A percentile compares a stretch with the other conserved stretches of the same genome.
Conservation (phyloP, 2,888 invertebrate genomes). For the Coecobrya sp. region DNA sequence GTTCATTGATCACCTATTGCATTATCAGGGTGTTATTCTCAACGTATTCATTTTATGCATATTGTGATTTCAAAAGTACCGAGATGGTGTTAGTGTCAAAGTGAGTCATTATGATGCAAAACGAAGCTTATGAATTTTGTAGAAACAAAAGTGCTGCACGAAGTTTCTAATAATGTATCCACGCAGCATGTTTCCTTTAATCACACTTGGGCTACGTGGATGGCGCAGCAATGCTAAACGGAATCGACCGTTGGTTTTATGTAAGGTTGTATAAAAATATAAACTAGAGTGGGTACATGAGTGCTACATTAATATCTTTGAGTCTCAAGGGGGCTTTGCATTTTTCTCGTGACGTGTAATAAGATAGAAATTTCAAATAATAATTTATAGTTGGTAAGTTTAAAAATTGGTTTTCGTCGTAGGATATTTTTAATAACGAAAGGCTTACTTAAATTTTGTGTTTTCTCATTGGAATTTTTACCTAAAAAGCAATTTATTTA, state of each 20-base stretch:
- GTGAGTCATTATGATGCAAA: background rate
- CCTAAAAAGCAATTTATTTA: background rate
- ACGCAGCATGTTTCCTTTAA: background rate
- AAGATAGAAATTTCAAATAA: conserved; percentile 22
- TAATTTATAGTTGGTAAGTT: conserved; percentile 61
- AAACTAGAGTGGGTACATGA: background rate
- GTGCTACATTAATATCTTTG: background rate
- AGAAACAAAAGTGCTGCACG: no score
- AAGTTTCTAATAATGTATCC: no score
- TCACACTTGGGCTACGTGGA: conserved; percentile 11
- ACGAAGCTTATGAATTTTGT: background rate
- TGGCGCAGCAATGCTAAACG: conserved; percentile 6
- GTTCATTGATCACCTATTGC: conserved; percentile 3
- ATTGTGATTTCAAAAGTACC: background rate
- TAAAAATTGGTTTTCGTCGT: background rate
- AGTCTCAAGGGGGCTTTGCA: conserved; percentile 66
- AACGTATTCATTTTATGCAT: background rate
- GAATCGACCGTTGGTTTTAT: background rate
- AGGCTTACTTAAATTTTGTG: background rate
- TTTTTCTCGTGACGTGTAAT: conserved; percentile 29
- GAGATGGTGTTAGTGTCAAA: background rate
- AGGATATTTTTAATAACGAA: background rate
- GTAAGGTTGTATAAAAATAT: background rate
- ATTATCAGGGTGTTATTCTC: no score
- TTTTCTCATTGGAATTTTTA: conserved; percentile 22